These are phyloP conservation scores for Lampris megalopsis DNA, from an alignment of 2,113 vertebrate genomes.

Conservation along the genomic window DNA sequence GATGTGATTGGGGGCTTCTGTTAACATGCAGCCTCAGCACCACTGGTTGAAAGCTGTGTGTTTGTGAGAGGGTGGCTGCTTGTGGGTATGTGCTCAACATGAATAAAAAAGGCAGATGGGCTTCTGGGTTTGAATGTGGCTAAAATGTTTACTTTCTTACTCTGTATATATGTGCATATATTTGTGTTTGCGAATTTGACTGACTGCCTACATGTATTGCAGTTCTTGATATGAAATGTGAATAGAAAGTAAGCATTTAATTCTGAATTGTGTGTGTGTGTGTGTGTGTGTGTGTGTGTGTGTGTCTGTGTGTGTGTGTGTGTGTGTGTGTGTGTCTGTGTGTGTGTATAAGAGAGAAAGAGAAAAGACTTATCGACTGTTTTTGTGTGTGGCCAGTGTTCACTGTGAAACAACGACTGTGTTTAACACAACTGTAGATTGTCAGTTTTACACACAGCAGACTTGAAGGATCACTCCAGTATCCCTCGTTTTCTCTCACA, in stretches of 20 bases:
- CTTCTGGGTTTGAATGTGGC: too few species aligned
- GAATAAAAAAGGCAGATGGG: background rate
- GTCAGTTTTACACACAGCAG: slow-evolving; percentile 2
- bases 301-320: too few species aligned
- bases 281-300: too few species aligned
- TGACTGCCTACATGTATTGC: too few species aligned
- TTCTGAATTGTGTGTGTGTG: too few species aligned
- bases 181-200: too few species aligned
- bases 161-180: too few species aligned
- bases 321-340: too few species aligned
- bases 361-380: background rate
- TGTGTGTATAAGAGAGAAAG: background rate
- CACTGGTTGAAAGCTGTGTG: background rate
- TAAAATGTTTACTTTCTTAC: too few species aligned
- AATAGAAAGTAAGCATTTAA: too few species aligned
- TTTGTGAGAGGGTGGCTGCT: slow-evolving; percentile 15
- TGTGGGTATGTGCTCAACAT: slow-evolving; percentile 13
- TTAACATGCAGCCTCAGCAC: too few species aligned
- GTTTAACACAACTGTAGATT: slow-evolving; percentile 15
- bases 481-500: background rate
- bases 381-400: background rate
- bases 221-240: too few species aligned
- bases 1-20: background rate
- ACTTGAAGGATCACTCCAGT: background rate
- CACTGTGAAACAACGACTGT: background rate